Base-by-base conservation (phyloP, 2,888 invertebrate species). In the Hetaerina titia region DNA sequence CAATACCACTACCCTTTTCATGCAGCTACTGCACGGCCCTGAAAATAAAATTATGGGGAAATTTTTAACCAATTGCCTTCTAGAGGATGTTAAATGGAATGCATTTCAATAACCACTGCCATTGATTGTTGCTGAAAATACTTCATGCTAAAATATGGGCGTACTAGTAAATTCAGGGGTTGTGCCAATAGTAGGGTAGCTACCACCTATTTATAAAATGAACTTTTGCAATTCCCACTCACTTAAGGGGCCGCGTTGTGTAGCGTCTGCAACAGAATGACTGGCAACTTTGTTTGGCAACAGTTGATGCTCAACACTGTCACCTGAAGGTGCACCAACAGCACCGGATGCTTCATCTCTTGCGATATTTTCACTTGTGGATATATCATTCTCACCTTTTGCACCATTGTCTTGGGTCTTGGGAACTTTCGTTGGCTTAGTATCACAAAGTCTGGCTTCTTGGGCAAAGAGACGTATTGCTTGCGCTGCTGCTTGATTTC, bases 401-500 rank as follows among this genome's bases (percentile, higher is more conserved):
- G 95, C 92, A 92, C 92, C 92, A 92, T 57, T 92, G 74, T 95
- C 95, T 56, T 95, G 95, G 95, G 98, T 98, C 96, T 98, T 97
- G 89, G 98, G 97, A 95, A 98, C 98, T 97, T 98, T 98, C 96
- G 97, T 98, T 96, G 98, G 98, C 95, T 97, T 97, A 17, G 96
- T 96, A 96, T 98, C 98, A 97, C 99, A 99, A 63, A 99, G 97
- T 96, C 98, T 97, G 56, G 99, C 99, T 96, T 99, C 98, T 96
- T 98, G 98, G 95, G 98, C 98, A 96, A 98, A 98, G 95, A 99
- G 97, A 96, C 98, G 98, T 96, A 99, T 98, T 17, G 99, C 99
- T 96, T 98, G 98, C 0, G 98, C 98, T 60, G 99, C 99, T 95
- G 99, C 99, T 97, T 99, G 98, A 97, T 99, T 98, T 95, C 98